Conservation (phyloP, 2,797 vertebrate species). For the Rhynchotus rufescens region DNA sequence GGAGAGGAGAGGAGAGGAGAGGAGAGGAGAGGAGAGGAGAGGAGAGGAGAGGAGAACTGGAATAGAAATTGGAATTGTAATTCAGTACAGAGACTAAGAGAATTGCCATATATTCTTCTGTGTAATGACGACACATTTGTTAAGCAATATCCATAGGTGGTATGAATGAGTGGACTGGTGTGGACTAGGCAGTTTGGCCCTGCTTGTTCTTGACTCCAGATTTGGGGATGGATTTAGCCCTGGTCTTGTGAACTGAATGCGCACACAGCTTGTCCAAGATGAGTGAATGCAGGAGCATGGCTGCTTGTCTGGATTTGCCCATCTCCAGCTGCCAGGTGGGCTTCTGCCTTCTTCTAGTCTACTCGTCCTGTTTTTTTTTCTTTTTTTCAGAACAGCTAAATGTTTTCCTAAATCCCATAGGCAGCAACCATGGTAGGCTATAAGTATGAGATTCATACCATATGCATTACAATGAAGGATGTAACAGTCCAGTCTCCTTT, state of each 20-base stretch:
- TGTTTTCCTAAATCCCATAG: background rate
- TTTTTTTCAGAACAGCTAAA: background rate
- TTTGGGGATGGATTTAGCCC: background rate
- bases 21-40: too few species aligned
- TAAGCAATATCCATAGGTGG: background rate
- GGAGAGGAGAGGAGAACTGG: too few species aligned
- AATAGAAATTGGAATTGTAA: background rate
- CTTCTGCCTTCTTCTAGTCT: background rate
- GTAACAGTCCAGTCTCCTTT: background rate
- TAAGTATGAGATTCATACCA: background rate
- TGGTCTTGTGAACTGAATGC: background rate
- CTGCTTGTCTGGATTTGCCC: background rate
- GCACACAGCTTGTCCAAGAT: background rate
- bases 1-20: too few species aligned
- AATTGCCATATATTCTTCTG: background rate
- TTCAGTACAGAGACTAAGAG: background rate
- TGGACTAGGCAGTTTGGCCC: background rate
- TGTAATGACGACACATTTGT: background rate
- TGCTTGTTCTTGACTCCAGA: background rate
- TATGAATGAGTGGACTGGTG: background rate
- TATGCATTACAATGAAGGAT: background rate
- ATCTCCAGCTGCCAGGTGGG: background rate
- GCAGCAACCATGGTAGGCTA: background rate
- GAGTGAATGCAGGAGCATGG: background rate
- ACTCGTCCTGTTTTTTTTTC: background rate